These are phyloP conservation scores for Galleria mellonella DNA, from an alignment of 1,140 invertebrate genomes.

Conservation along the genomic window DNA sequence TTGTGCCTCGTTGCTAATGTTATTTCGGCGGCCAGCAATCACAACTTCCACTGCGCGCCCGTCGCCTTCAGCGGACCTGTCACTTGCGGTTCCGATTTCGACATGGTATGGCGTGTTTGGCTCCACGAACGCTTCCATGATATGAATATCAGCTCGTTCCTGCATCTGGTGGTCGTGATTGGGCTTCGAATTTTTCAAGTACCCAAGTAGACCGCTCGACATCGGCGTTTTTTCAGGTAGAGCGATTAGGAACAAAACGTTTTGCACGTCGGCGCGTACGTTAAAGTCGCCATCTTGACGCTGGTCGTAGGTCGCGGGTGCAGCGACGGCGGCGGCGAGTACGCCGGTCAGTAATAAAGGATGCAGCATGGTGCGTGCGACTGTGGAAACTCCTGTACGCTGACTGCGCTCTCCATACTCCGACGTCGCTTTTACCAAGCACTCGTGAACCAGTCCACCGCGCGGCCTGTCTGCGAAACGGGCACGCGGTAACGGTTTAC, in stretches of 20 bases:
- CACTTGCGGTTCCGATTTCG: constrained; percentile 58
- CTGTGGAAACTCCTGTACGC: neutral
- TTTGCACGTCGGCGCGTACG: constrained; percentile 78
- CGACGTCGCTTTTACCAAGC: constrained; percentile 59
- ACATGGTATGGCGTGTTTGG: constrained; percentile 75
- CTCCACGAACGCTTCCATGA: constrained; percentile 71
- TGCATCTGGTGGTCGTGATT: constrained; percentile 29
- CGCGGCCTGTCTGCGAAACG: constrained; percentile 29
- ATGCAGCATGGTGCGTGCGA: constrained; percentile 52
- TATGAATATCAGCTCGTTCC: constrained; percentile 41
- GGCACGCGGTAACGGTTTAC: constrained; percentile 65
- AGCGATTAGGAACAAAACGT: constrained; percentile 76
- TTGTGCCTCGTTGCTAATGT: constrained; percentile 18
- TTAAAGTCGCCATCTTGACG: constrained; percentile 79
- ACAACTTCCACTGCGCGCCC: constrained; percentile 51
- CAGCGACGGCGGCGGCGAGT: constrained; percentile 78
- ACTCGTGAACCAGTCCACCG: constrained; percentile 50
- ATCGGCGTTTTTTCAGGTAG: constrained; percentile 71
- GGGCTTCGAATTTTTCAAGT: constrained; percentile 34
- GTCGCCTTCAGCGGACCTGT: constrained; percentile 27
- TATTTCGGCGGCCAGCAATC: constrained; percentile 38
- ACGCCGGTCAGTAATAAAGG: constrained; percentile 26
- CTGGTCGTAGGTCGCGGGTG: constrained; percentile 78
- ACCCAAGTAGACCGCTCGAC: constrained; percentile 49
- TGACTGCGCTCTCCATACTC: constrained; percentile 39